Base-by-base conservation (phyloP, 2,888 invertebrate genomes). In the Drosophila borealis region DNA sequence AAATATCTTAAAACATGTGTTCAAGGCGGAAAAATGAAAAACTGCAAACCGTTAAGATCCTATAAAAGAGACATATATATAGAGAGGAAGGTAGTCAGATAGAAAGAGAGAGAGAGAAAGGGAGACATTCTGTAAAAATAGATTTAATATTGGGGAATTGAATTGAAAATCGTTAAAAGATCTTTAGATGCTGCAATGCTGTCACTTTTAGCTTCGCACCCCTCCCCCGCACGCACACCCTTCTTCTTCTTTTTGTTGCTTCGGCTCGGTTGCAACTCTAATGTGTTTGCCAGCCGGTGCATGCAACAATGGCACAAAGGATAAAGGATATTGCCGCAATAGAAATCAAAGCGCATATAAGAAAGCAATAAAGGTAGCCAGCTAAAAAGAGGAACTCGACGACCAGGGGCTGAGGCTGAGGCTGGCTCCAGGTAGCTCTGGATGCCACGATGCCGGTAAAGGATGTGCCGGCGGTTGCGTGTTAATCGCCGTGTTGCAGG, bases 401-500 rank as follows among this genome's bases (percentile, higher is more conserved):
- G 17, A 29, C 36, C 21, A 41, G 39, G 21, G 13, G 50, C 34
- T 21, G 41, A 1, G 5, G 25, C 25, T 5, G 25, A 17, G 17
- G 17, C 17, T 17, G 53, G 29, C 42, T 41, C 33, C 62, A 73
- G 62, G 67, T 67, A 67, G 63, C 44, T 17, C 29, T 8, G 37
- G 46, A n/a, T 4, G n/a, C 17, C 56, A 56, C 60, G 41, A 53
- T 75, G 60, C 44, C 42, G 59, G 46, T 29, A 59, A 66, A 67
- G 67, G 73, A 72, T 67, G 41, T 49, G 54, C 49, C 61, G 69
- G 62, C 64, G 81, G 70, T 73, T 84, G 88, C 81, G 88, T 84
- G 85, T 82, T 89, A 88, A 88, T 88, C 88, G 87, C 78, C 79
- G 78, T 89, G 89, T 89, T 88, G 88, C 87, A 89, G 89, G 88